phyloP scores from a whole-genome alignment of 2,113 vertebrate species.

The Setophaga coronata region DNA sequence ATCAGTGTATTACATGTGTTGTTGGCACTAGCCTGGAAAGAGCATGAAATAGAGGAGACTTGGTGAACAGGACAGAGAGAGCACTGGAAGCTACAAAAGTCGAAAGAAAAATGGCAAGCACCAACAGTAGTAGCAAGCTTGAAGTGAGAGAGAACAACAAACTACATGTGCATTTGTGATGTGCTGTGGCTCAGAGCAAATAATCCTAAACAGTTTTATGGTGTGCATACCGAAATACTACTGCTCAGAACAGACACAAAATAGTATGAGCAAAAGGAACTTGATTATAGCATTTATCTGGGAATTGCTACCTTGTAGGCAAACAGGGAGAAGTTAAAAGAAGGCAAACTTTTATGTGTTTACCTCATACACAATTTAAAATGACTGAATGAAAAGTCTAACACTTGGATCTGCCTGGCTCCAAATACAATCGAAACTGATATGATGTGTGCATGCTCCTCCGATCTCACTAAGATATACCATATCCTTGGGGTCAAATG shows the following conservation, averaged over 20 bases:
- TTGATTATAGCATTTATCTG: not conserved
- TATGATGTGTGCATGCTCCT: accelerated
- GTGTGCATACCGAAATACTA: not conserved
- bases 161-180: accelerated
- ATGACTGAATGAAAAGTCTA: not conserved
- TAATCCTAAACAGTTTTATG: not conserved
- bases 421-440: not conserved
- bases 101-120: not conserved
- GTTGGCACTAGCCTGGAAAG: not conserved
- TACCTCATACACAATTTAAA: not conserved
- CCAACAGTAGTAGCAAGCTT: accelerated
- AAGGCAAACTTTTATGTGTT: not conserved
- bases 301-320: not conserved
- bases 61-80: not conserved
- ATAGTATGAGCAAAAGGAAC: accelerated
- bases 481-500: accelerated
- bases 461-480: not conserved
- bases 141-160: not conserved
- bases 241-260: not conserved
- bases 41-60: not conserved
- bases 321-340: not conserved
- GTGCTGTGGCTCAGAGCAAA: not conserved
- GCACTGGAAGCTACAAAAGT: not conserved
- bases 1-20: not conserved
- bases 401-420: not conserved